Conservation (phyloP, 2,113 vertebrate species). For the Macroglossus sobrinus region DNA sequence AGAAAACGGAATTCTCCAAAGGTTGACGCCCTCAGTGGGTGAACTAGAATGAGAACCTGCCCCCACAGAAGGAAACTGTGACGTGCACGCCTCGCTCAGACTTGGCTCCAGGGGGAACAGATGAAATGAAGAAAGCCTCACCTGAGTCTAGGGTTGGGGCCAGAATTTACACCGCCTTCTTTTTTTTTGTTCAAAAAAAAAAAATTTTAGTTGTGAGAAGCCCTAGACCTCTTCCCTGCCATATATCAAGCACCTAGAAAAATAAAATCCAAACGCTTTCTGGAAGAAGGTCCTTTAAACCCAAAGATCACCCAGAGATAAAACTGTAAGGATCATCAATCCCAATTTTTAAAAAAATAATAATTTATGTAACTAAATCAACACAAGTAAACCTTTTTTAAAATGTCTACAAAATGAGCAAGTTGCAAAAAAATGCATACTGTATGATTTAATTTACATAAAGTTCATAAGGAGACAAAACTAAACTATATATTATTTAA, state of each 20-base stretch:
- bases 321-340: neutral
- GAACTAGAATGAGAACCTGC: neutral
- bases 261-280: neutral
- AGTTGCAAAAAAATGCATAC: neutral
- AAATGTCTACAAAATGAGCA: neutral
- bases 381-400: neutral
- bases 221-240: neutral
- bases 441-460: neutral
- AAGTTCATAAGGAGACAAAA: neutral
- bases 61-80: neutral
- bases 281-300: neutral
- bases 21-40: too few species aligned
- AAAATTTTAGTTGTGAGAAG: neutral
- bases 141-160: conserved; percentile 39
- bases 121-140: conserved; percentile 62
- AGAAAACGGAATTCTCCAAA: conserved; percentile 59
- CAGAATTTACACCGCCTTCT: conserved; percentile 38
- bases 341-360: neutral
- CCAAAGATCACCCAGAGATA: neutral
- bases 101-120: conserved; percentile 46
- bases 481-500: neutral
- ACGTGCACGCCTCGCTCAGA: neutral
- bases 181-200: neutral
- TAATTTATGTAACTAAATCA: neutral
- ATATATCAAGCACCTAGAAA: neutral